A percentile compares a stretch with the other conserved stretches of the same genome.
Conservation (phyloP, 2,797 vertebrate species). For the Hypotaenidia philippensis region DNA sequence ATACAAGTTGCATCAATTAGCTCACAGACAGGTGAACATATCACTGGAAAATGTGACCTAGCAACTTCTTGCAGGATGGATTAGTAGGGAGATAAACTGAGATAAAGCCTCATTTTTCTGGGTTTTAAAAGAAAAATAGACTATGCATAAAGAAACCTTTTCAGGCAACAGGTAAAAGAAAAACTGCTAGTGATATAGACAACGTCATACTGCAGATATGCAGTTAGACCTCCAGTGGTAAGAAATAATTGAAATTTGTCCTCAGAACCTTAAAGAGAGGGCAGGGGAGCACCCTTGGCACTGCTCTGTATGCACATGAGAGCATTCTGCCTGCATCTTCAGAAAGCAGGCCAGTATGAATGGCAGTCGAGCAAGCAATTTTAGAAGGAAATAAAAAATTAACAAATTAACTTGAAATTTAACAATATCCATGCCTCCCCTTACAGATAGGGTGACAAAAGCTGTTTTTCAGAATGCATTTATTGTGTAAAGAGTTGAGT, state of each 20-base stretch:
- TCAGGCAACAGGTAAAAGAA: not conserved
- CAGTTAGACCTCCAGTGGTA: not conserved
- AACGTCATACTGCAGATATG: not conserved
- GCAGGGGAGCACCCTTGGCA: not conserved
- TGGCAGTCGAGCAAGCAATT: not conserved
- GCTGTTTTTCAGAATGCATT: not conserved
- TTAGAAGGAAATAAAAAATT: not conserved
- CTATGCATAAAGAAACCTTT: not conserved
- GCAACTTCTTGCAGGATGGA: not conserved
- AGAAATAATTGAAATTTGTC: not conserved
- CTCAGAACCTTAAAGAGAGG: not conserved
- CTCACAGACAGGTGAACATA: not conserved
- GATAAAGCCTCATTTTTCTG: not conserved
- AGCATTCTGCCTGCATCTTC: not conserved
- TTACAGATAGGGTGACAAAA: not conserved
- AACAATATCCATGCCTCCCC: too few species aligned
- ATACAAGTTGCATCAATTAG: not conserved
- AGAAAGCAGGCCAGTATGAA: not conserved
- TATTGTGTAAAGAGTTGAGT: not conserved
- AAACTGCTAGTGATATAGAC: not conserved
- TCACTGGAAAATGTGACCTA: not conserved
- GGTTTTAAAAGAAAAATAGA: not conserved
- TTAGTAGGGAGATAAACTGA: not conserved
- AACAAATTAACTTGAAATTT: not conserved
- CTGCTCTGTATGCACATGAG: accelerated